Base-by-base conservation (phyloP, 2,113 vertebrate species). In the Rhineura floridana region DNA sequence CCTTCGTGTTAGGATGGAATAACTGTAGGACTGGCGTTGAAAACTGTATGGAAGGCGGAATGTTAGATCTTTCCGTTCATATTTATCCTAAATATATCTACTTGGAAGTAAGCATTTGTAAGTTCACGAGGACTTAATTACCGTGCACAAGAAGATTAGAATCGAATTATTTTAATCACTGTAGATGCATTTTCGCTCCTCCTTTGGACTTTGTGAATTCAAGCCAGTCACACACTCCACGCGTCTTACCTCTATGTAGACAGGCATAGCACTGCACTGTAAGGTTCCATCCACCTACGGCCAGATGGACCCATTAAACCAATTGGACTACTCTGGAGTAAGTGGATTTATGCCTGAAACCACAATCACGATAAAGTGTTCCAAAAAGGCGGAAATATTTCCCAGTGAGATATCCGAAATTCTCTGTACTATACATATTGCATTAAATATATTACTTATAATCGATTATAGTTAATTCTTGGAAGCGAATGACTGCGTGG, bases 1-100 rank as follows among this genome's bases (percentile, higher is more conserved):
- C 33, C n/a, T 72, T 21, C 75, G 10, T 28, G 11, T 75, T 50
- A 91, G 39, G 42, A n/a, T 46, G 76, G 87, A 85, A 83, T 91
- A 87, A 63, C 3, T 46, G 73, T 28, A n/a, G 62, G 10, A n/a
- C 23, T 76, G 23, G 42, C 4, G 44, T 10, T 65, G 87, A 48
- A 83, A 88, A 69, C 33, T 23, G 44, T 30, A 15, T 12, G 79
- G 87, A 48, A 87, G 72, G 17, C 7, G 36, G 62, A 33, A 59
- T 52, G 44, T 33, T 67, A 33, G 44, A 10, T 44, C 44, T 83
- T 50, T 33, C 19, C 80, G 39, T 46, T 46, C 10, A 39, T 25
- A 25, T 28, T 75, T 67, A 36, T 70, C 80, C n/a, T 19, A 48
- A 75, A 83, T 30, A 73, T 12, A 23, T 25, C 23, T 33, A 13